Evolutionary conservation across 1,140 invertebrate genomes (phyloP), one percentile per base, ranked within the genome.

Genomic region (Drosophila persimilis): DNA sequence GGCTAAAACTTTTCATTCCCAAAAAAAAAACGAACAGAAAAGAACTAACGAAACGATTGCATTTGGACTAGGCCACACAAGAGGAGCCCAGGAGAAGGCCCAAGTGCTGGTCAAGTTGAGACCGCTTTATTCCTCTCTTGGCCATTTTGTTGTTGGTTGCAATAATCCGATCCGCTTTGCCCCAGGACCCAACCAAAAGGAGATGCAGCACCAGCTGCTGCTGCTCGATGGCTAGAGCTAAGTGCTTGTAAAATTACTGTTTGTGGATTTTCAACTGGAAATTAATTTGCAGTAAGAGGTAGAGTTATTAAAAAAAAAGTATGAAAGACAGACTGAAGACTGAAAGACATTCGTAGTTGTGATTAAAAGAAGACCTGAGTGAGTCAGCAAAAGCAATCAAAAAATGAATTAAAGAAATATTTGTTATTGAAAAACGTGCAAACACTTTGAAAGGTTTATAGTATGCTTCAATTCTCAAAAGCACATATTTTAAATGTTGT

Each of bases 191-290:
- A 39, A 4, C 1, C 35, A 5, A 11, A 39, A 5, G 11, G 11
- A 41, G 44, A 2, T 44, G 26, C 2, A 35, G 48, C n/a, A 41
- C 59, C 41, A 60, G 48, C 57, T 50, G 61, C 13, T 64, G 55
- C 44, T 31, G 29, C 8, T 31, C 29, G 29, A 31, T 31, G 11
- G 20, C 45, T 35, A 56, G 50, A 88, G 63, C 58, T 88, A 81
- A 84, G 80, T 84, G 80, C 75, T 84, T 84, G 80, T 84, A 79
- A 84, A 84, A 79, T 84, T 84, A 84, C 80, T 69, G 75, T 84
- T 84, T 84, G 80, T 73, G 75, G 75, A 83, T 79, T 84, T 79
- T 65, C 52, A 58, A 63, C 73, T 77, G 62, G 64, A 84, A 84
- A 83, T 78, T 84, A 79, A 84, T 84, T 84, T 84, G 51, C 55